Conservation (phyloP, 1,140 invertebrate species). For the Gyrodactylus salaris region DNA sequence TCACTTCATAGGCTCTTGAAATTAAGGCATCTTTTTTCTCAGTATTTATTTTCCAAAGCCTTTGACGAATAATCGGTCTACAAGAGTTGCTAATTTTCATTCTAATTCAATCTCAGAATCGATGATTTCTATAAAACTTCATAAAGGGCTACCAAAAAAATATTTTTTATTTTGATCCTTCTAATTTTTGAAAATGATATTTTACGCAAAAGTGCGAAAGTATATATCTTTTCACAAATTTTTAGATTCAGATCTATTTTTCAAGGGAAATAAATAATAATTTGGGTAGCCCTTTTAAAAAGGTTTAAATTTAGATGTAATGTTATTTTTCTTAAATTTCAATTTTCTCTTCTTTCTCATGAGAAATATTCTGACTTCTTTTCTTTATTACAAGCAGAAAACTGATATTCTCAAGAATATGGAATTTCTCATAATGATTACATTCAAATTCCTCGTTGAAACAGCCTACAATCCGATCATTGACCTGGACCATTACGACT, state of each 20-base stretch:
- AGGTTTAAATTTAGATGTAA: neutral
- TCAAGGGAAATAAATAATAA: neutral
- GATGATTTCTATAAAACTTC: too few relatives aligned
- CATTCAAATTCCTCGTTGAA: neutral
- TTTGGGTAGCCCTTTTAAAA: neutral
- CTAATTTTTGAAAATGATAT: too few relatives aligned
- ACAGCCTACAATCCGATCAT: neutral
- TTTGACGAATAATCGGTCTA: neutral
- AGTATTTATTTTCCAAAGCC: neutral
- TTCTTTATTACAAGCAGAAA: too few relatives aligned
- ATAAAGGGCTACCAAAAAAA: too few relatives aligned
- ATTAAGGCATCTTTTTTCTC: neutral
- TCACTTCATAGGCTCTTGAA: too few relatives aligned
- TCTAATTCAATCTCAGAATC: neutral
- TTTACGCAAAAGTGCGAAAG: too few relatives aligned
- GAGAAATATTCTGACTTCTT: neutral
- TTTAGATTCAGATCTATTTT: neutral
- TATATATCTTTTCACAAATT: neutral
- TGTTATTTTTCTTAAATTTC: neutral
- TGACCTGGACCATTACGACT: neutral
- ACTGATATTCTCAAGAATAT: neutral
- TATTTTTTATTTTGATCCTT: too few relatives aligned
- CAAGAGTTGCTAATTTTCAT: neutral
- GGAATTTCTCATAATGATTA: neutral
- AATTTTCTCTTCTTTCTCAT: neutral